A percentile compares a stretch with the other conserved stretches of the same genome.
Evolutionary conservation across 2,797 vertebrate genomes (phyloP).

Genomic region (Pantherophis vulpinus): DNA sequence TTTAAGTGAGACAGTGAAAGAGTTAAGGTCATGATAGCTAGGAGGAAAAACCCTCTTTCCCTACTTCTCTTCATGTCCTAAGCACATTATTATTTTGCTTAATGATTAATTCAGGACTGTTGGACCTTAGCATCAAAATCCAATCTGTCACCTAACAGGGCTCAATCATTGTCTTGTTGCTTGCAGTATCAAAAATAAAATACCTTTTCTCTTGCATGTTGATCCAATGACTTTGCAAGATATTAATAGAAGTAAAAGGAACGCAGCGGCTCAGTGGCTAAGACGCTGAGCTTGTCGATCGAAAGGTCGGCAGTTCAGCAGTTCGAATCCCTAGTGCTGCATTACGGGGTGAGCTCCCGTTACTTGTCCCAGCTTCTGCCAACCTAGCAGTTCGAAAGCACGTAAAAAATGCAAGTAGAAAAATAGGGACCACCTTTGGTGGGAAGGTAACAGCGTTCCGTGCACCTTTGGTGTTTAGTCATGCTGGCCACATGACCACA

Average conservation of each 20-base stretch:
- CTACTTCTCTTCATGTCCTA: neutral
- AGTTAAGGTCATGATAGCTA: neutral
- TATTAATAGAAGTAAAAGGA: neutral
- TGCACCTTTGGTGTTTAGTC: too few relatives aligned
- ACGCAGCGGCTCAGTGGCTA: rapidly evolving
- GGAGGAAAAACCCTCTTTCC: neutral
- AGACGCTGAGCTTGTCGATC: too few relatives aligned
- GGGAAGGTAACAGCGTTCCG: too few relatives aligned
- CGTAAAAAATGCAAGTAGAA: too few relatives aligned
- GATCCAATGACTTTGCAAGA: neutral
- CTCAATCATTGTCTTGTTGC: neutral
- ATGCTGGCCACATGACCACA: too few relatives aligned
- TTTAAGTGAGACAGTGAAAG: neutral
- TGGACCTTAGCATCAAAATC: neutral
- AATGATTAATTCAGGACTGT: neutral
- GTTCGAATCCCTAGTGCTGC: too few relatives aligned
- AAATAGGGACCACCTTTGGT: too few relatives aligned
- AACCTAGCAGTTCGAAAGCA: too few relatives aligned
- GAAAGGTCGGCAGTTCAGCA: too few relatives aligned
- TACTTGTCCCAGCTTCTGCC: too few relatives aligned
- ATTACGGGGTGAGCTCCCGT: too few relatives aligned
- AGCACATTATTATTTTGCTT: neutral
- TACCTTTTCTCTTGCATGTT: neutral
- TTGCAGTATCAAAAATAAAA: neutral
- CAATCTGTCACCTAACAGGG: neutral